These are phyloP conservation scores for Poeciliopsis prolifica DNA, from an alignment of 2,113 vertebrate genomes.

Conservation along the genomic window DNA sequence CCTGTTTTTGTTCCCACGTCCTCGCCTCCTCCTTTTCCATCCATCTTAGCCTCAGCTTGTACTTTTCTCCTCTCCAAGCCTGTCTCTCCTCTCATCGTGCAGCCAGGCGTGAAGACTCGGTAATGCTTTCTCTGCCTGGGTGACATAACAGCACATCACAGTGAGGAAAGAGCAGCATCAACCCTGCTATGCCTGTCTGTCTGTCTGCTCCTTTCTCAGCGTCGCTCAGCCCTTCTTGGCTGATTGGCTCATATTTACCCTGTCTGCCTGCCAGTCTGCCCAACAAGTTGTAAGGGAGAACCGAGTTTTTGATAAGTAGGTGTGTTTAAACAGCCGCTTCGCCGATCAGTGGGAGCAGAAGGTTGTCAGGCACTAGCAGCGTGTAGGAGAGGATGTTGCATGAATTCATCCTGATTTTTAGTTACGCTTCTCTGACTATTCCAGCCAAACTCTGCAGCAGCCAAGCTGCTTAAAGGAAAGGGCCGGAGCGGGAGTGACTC, in stretches of 20 bases:
- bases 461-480: slow-evolving; percentile 84
- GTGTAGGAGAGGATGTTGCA: slow-evolving; percentile 44
- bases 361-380: slow-evolving; percentile 41
- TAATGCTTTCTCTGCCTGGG: slow-evolving; percentile 80
- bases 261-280: slow-evolving; percentile 45
- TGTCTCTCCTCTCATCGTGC: slow-evolving; percentile 66
- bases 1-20: slow-evolving; percentile 32
- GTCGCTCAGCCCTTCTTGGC: slow-evolving; percentile 53
- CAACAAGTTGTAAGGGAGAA: slow-evolving; percentile 74
- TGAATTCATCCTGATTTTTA: slow-evolving; percentile 21
- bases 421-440: slow-evolving; percentile 44
- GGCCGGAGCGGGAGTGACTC: slow-evolving; percentile 81
- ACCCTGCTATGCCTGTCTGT: slow-evolving; percentile 67
- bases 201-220: slow-evolving; percentile 63
- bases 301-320: slow-evolving; percentile 52
- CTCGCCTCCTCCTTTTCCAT: slow-evolving; percentile 47
- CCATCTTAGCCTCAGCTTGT: slow-evolving; percentile 43
- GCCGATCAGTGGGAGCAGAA: slow-evolving; percentile 52
- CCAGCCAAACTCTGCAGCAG: slow-evolving; percentile 84
- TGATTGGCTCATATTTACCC: slow-evolving; percentile 57
- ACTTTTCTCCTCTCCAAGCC: slow-evolving; percentile 43
- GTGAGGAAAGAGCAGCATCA: slow-evolving; percentile 74
- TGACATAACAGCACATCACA: slow-evolving; percentile 79
- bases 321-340: slow-evolving; percentile 53
- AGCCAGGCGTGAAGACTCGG: slow-evolving; percentile 78